Base-by-base conservation (phyloP, 2,888 invertebrate species). In the Quadroppia sp. region DNA sequence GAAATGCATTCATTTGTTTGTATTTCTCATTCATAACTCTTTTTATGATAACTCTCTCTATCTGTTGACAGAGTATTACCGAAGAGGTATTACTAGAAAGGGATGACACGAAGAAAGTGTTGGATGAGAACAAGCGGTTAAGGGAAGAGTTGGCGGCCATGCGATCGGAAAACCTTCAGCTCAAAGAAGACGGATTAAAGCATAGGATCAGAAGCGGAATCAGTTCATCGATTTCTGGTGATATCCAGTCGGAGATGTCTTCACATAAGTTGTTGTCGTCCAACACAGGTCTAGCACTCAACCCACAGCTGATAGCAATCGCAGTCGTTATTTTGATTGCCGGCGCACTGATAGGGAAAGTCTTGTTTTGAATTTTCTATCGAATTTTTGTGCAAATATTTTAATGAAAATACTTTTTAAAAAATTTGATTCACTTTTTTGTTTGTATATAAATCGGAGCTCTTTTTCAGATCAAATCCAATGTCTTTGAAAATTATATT, bases 101-200 rank as follows among this genome's bases (percentile, higher is more conserved):
- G 56, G 61, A 73, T 48, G 78, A 88, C 80, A 82, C 89, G 80
- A 87, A 88, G 81, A 88, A 88, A 82, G 88, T 89, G 74, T 85
- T 88, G 76, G 86, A 87, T 79, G 91, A 92, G 85, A 87, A 91
- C 71, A 88, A 87, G 82, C 87, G 87, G 82, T 86, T 92, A 81
- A 87, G 89, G 81, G 90, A 90, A 82, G 89, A 90, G 80, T 89
- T 90, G 81, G 89, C 88, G 83, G 86, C 86, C 82, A 85, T 94
- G 83, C 87, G 90, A 84, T 89, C 90, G 84, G 94, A 94, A 84
- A 92, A 91, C 85, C 85, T 91, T 80, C 87, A 88, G 83, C 86
- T 94, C 81, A 92, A 90, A 88, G 91, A 74, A 61, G 73, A 73
- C 72, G 59, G 73, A 61, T 70, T 70, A 28, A 77, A 61, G 17